phyloP scores from a whole-genome alignment of 2,113 vertebrate genomes.

The Gracilinanus agilis region DNA sequence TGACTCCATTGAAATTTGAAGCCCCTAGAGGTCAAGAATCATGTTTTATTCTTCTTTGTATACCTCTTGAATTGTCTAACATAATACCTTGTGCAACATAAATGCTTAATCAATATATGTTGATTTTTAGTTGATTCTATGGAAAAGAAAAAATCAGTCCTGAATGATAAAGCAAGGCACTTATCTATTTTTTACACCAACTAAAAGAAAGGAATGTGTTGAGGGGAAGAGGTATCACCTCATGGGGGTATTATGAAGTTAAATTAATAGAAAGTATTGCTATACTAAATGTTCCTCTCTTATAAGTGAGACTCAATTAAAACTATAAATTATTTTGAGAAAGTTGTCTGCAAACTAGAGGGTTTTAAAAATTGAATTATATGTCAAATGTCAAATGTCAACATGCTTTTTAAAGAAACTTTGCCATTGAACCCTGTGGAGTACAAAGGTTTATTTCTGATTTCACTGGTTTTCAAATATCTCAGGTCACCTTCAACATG shows the following conservation, averaged over 20 bases:
- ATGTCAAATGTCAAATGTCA: background rate
- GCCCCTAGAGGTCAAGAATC: conserved; percentile 17
- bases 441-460: conserved; percentile 30
- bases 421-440: background rate
- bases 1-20: conserved; percentile 34
- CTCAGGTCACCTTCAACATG: conserved; percentile 27
- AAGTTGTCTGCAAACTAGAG: background rate
- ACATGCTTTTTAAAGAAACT: background rate
- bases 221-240: background rate
- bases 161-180: background rate
- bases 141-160: background rate
- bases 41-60: conserved; percentile 36
- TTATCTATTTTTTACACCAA: background rate
- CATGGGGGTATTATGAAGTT: background rate
- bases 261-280: background rate
- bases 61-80: background rate
- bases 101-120: background rate
- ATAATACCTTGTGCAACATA: background rate
- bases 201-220: background rate
- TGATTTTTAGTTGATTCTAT: background rate
- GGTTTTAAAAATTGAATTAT: background rate
- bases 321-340: background rate
- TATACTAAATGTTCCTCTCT: background rate
- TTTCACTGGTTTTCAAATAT: conserved; percentile 35
- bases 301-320: background rate